Evolutionary conservation across 1,140 invertebrate species (phyloP).

Genomic region (Nymphalis io): DNA sequence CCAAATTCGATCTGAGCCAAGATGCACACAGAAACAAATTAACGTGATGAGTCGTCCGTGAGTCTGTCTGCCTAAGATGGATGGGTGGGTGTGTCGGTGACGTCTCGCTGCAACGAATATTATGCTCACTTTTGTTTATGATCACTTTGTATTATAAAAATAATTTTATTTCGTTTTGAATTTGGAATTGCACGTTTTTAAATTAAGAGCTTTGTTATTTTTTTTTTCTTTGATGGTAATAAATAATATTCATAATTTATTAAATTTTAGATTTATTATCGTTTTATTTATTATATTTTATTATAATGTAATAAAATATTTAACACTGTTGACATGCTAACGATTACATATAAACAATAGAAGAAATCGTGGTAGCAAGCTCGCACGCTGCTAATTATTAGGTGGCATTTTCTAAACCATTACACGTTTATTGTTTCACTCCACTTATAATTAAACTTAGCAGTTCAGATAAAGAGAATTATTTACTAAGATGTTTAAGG

Average conservation of each 20-base stretch:
- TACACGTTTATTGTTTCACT: too few relatives aligned
- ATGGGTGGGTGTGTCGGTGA: constrained; percentile 45
- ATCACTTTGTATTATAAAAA: constrained; percentile 9
- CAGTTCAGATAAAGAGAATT: too few relatives aligned
- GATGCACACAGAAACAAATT: constrained; percentile 57
- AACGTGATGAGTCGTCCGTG: constrained; percentile 58
- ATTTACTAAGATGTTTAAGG: too few relatives aligned
- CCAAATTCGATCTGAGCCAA: constrained; percentile 38
- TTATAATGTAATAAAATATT: too few relatives aligned
- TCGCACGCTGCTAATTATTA: not conserved
- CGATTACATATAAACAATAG: too few relatives aligned
- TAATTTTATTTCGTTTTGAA: not conserved
- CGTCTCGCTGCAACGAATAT: constrained; percentile 49
- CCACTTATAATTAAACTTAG: too few relatives aligned
- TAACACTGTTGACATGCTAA: too few relatives aligned
- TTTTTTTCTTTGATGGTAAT: too few relatives aligned
- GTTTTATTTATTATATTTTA: too few relatives aligned
- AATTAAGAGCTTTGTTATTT: not conserved
- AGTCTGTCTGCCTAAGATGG: constrained; percentile 64
- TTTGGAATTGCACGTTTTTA: too few relatives aligned
- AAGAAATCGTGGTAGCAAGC: constrained; percentile 42
- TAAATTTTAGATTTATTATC: too few relatives aligned
- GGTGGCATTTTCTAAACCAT: not conserved
- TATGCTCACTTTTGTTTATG: constrained; percentile 6
- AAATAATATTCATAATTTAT: too few relatives aligned